Evolutionary conservation across 2,113 vertebrate species (phyloP).

Genomic region (Arothron firmamentum): DNA sequence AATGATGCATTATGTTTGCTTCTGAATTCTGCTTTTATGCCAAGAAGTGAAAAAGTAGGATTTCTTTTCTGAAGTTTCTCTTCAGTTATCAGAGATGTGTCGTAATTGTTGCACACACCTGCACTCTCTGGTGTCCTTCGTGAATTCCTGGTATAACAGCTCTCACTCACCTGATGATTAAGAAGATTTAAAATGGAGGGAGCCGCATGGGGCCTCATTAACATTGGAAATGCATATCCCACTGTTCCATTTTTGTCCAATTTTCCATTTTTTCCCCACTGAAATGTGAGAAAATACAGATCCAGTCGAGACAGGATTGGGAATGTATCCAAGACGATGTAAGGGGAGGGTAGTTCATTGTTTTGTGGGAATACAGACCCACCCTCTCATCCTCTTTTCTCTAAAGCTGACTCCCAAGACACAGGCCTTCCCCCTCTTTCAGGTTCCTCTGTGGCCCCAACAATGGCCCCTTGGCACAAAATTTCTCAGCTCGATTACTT

Average conservation of each 20-base stretch:
- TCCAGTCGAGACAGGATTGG: constrained; percentile 17
- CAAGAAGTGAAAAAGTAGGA: not conserved
- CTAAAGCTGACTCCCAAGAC: constrained; percentile 44
- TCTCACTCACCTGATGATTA: constrained; percentile 67
- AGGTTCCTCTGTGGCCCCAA: constrained; percentile 68
- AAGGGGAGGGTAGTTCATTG: constrained; percentile 42
- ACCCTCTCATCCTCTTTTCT: constrained; percentile 48
- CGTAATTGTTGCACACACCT: constrained; percentile 40
- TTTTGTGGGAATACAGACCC: constrained; percentile 42
- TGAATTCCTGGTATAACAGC: constrained; percentile 58
- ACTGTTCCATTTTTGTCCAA: constrained; percentile 42
- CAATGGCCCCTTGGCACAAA: constrained; percentile 34
- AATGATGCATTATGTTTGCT: no score
- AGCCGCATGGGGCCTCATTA: constrained; percentile 74
- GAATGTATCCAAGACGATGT: constrained; percentile 12
- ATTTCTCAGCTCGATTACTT: constrained; percentile 51
- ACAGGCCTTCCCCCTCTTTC: constrained; percentile 49
- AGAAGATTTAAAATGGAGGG: constrained; percentile 57
- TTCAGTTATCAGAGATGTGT: constrained; percentile 16
- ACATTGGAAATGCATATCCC: constrained; percentile 65
- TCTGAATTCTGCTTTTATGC: no score
- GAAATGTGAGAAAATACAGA: constrained; percentile 12
- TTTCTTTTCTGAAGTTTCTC: constrained; percentile 11
- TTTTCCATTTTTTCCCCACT: constrained; percentile 25
- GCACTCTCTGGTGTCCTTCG: constrained; percentile 46